Evolutionary conservation across 2,797 vertebrate genomes (phyloP).

Genomic region (Enteromius unitaeniatus): DNA sequence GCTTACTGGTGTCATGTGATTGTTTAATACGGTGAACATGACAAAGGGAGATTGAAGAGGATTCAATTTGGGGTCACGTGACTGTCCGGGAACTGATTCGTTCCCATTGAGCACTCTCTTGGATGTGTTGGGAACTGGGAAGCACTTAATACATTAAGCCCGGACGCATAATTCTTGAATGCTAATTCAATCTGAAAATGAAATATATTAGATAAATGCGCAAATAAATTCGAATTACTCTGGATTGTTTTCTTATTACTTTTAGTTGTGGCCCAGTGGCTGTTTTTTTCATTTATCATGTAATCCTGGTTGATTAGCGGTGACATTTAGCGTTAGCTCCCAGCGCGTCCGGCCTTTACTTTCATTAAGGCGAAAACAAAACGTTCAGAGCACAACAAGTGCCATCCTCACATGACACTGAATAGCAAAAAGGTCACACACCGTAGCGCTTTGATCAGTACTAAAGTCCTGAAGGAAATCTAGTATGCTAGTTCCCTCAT

Average conservation of each 20-base stretch:
- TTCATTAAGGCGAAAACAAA: conserved; percentile 32
- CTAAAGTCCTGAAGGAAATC: neutral
- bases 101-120: conserved; percentile 24
- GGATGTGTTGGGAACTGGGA: conserved; percentile 27
- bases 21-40: conserved; percentile 61
- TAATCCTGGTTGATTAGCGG: conserved; percentile 48
- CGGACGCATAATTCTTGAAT: conserved; percentile 9
- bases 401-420: conserved; percentile 17
- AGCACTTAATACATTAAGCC: conserved; percentile 38
- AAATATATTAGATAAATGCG: conserved; percentile 9
- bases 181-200: neutral
- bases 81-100: conserved; percentile 37
- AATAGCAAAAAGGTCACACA: conserved; percentile 43
- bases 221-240: neutral
- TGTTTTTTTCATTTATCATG: conserved; percentile 28
- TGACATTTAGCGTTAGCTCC: conserved; percentile 44
- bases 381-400: neutral
- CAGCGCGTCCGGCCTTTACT: conserved; percentile 3
- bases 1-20: conserved; percentile 57
- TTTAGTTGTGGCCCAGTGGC: neutral
- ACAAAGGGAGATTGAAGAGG: conserved; percentile 57
- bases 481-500: neutral
- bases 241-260: neutral
- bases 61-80: conserved; percentile 51
- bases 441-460: conserved; percentile 7